Conservation (phyloP, 2,888 invertebrate species). For the Harpagoxenus sublaevis region DNA sequence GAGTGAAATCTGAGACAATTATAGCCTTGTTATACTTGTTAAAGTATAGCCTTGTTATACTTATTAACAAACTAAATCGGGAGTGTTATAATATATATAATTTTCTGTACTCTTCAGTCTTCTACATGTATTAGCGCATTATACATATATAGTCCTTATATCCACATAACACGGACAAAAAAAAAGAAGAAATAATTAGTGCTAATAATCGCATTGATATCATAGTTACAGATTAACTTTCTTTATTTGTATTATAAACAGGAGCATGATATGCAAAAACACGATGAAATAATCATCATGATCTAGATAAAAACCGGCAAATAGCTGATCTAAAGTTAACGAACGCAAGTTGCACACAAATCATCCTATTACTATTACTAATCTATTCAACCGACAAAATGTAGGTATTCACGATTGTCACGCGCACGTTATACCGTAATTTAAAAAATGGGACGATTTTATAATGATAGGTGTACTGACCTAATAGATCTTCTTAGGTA, state of each 20-base stretch:
- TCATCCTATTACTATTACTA: background rate
- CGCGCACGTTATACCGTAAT: constrained; percentile 61
- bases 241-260: background rate
- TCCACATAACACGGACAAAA: background rate
- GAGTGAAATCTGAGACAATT: background rate
- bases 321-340: background rate
- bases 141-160: background rate
- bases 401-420: constrained; percentile 57
- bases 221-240: background rate
- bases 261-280: background rate
- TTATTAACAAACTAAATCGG: too few relatives aligned
- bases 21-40: background rate
- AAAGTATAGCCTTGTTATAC: background rate
- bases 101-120: background rate
- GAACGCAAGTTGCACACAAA: background rate
- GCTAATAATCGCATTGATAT: background rate
- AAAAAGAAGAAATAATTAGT: background rate
- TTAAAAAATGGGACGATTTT: constrained; percentile 62
- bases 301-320: background rate
- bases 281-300: background rate
- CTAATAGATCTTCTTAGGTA: constrained; percentile 6
- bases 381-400: constrained; percentile 49
- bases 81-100: background rate
- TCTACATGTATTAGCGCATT: background rate
- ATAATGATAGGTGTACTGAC: constrained; percentile 52